These are phyloP conservation scores for Watsonalla cultraria DNA, from an alignment of 2,888 invertebrate genomes.

Conservation along the genomic window DNA sequence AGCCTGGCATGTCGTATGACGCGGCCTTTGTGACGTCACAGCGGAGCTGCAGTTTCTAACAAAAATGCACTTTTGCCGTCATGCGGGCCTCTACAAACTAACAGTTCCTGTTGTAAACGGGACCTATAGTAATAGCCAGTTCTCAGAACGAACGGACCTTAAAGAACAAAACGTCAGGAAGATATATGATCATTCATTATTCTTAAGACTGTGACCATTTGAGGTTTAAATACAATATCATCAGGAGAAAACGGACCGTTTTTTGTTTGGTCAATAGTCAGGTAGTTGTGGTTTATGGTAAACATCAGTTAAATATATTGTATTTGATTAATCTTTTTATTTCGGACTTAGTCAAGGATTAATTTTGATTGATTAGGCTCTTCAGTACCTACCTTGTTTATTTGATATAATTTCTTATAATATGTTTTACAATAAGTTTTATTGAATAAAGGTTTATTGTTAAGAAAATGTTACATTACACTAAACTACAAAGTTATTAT, in stretches of 20 bases:
- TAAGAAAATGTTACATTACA: no score
- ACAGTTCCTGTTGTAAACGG: conserved; percentile 73
- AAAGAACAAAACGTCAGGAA: conserved; percentile 54
- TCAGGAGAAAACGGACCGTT: conserved; percentile 31
- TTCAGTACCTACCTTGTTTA: no score
- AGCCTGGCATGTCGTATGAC: conserved; percentile 37
- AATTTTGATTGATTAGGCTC: no score
- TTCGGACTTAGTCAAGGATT: no score
- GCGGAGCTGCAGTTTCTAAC: conserved; percentile 42
- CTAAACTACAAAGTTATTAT: background rate
- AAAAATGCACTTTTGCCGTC: conserved; percentile 71
- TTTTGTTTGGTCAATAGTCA: conserved; percentile 39
- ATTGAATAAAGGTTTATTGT: no score
- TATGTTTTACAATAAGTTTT: no score
- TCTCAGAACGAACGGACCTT: conserved; percentile 60
- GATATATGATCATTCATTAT: conserved; percentile 62
- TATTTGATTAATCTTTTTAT: background rate
- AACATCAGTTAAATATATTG: conserved; percentile 9
- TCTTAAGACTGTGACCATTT: conserved; percentile 60
- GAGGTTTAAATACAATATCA: conserved; percentile 64
- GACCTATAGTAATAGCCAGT: conserved; percentile 56
- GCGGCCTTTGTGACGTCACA: conserved; percentile 65
- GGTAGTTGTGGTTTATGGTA: conserved; percentile 47
- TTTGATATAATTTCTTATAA: no score
- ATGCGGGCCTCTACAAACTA: conserved; percentile 57